A percentile compares a stretch with the other conserved stretches of the same genome.
Evolutionary conservation across 2,113 vertebrate genomes (phyloP).

Genomic region (Microtus richardsoni): DNA sequence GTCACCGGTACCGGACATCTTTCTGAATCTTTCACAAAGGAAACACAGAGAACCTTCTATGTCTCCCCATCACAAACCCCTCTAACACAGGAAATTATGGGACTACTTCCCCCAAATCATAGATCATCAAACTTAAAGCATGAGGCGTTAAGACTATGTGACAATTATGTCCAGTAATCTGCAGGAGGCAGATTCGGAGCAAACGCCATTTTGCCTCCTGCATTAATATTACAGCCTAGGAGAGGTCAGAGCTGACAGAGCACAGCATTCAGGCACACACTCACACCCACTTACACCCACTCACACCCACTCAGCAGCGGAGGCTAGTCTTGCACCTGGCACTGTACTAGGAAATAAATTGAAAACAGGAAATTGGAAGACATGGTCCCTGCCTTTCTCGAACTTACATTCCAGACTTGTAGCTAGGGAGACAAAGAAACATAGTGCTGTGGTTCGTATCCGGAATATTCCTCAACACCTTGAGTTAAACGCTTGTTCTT

Average conservation of each 20-base stretch:
- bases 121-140: slow-evolving; percentile 9
- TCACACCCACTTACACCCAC: neutral
- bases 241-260: neutral
- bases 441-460: neutral
- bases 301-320: no score
- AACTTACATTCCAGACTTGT: neutral
- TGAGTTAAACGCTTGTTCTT: neutral
- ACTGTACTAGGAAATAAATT: neutral
- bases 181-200: no score
- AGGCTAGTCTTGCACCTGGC: no score
- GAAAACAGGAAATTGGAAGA: neutral
- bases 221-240: no score
- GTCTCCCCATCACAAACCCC: neutral
- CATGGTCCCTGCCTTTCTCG: neutral
- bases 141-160: neutral
- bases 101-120: neutral
- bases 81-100: slow-evolving; percentile 21
- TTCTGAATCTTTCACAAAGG: neutral
- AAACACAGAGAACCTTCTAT: neutral
- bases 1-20: neutral
- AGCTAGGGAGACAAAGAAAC: neutral
- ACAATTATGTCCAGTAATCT: neutral
- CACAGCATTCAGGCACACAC: rapidly evolving
- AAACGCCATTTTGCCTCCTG: neutral
- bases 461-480: neutral